phyloP scores from a whole-genome alignment of 1,140 invertebrate genomes.

The Parapsyche elsis region DNA sequence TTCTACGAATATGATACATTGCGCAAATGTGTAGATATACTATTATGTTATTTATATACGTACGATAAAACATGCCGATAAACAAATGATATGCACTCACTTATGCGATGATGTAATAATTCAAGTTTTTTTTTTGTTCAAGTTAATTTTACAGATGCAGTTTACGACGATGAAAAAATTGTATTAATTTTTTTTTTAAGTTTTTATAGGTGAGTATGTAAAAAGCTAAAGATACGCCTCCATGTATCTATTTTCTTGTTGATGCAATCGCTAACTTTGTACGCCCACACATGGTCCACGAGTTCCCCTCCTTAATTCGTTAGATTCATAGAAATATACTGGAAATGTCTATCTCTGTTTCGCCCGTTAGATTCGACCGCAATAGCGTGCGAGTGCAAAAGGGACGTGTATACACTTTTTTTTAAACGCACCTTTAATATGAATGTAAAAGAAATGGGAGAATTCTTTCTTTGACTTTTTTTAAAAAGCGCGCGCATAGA shows the following conservation, averaged over 20 bases:
- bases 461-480: slow-evolving; percentile 53
- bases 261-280: slow-evolving; percentile 5
- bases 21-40: no score
- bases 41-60: no score
- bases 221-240: neutral
- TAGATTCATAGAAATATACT: slow-evolving; percentile 36
- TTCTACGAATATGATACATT: no score
- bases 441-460: slow-evolving; percentile 54
- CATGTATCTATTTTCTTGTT: neutral
- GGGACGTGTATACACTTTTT: slow-evolving; percentile 47
- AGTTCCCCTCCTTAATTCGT: slow-evolving; percentile 36
- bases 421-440: slow-evolving; percentile 34
- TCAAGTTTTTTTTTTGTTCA: neutral
- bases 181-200: neutral
- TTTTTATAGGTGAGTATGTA: neutral
- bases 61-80: no score
- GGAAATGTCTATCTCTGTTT: slow-evolving; percentile 16
- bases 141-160: no score
- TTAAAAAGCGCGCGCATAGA: slow-evolving; percentile 44
- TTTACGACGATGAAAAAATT: no score
- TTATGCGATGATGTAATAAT: no score
- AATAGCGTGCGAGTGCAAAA: neutral
- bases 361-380: slow-evolving; percentile 1
- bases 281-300: slow-evolving; percentile 13
- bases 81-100: no score